Base-by-base conservation (phyloP, 2,797 vertebrate genomes). In the Pseudopleuronectes americanus region DNA sequence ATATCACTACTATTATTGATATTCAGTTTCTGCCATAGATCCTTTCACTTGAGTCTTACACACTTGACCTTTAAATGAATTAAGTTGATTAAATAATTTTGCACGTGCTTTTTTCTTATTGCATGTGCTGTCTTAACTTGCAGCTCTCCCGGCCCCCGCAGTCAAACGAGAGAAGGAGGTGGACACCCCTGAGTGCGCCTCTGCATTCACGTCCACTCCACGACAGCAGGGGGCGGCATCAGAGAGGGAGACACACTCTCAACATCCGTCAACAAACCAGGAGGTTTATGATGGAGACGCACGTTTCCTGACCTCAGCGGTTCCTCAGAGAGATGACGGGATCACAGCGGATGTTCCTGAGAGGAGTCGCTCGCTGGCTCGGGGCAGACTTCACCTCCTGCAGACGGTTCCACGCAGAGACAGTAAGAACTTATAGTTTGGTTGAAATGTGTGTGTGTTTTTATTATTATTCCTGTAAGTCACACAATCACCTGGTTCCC, bases 351-450 rank as follows among this genome's bases (percentile, higher is more conserved):
- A 47, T 55, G 12, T n/a, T 13, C 23, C 0, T 22, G 31, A 33
- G 1, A 51, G 23, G 1, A 38, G 23, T 48, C 57, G 43, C 7
- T 0, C 53, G 0, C 22, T 41, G 49, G 26, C 4, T 64, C 3
- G 57, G 24, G 22, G 67, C 65, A 54, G 47, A 38, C n/a, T 16
- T 79, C 33, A 1, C 24, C 59, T 33, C 64, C 21, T 67, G 64
- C 64, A 90, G 87, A 64, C 24, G 64, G 68, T 79, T 91, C 45
- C 89, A 87, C 2, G 76, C 84, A 8, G 80, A 90, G 69, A 41
- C 21, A 9, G 90, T 91, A 80, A 87, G 79, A 61, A 19, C 8
- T 8, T 19, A 2, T 4, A 1, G 23, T 3, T 22, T n/a, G 6
- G 13, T 2, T 23, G 4, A 28, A 26, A 1, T 22, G 19, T 3